Evolutionary conservation across 2,113 vertebrate genomes (phyloP).

Genomic region (Chamaetylas fuelleborni): DNA sequence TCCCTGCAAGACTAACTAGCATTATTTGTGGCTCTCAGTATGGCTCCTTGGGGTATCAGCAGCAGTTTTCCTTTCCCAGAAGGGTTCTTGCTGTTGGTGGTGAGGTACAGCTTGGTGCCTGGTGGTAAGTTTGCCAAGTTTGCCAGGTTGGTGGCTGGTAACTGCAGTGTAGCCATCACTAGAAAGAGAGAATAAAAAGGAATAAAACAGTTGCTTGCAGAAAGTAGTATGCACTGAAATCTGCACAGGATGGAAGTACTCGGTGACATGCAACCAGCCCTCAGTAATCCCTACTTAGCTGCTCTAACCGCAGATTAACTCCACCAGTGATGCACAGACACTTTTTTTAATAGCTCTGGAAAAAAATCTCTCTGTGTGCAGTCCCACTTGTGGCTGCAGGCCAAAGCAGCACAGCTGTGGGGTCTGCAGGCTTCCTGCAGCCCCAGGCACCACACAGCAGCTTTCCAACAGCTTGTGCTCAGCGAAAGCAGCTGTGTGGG

Average conservation of each 20-base stretch:
- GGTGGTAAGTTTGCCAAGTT: constrained; percentile 96
- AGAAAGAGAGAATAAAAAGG: constrained; percentile 32
- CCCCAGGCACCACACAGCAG: neutral
- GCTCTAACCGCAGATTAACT: neutral
- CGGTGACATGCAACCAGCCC: neutral
- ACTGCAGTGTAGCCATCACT: constrained; percentile 98
- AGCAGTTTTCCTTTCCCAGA: constrained; percentile 97
- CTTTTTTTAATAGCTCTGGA: neutral
- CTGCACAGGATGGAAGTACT: neutral
- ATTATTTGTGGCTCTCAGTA: constrained; percentile 88
- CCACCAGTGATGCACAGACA: neutral
- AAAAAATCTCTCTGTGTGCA: neutral
- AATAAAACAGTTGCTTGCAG: neutral
- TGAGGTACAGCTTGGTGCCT: constrained; percentile 97
- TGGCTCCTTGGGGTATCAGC: constrained; percentile 96
- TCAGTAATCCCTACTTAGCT: neutral
- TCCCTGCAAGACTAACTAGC: constrained; percentile 75
- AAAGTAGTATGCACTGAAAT: neutral
- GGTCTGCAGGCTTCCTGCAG: neutral
- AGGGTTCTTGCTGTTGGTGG: constrained; percentile 97
- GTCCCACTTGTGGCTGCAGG: neutral
- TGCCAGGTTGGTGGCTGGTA: constrained; percentile 95
- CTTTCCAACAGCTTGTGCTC: neutral
- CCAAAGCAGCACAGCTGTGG: neutral
- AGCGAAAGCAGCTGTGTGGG: neutral